A percentile compares a stretch with the other conserved stretches of the same genome.
phyloP scores from a whole-genome alignment of 2,113 vertebrate species.

The Alexandromys fortis region DNA sequence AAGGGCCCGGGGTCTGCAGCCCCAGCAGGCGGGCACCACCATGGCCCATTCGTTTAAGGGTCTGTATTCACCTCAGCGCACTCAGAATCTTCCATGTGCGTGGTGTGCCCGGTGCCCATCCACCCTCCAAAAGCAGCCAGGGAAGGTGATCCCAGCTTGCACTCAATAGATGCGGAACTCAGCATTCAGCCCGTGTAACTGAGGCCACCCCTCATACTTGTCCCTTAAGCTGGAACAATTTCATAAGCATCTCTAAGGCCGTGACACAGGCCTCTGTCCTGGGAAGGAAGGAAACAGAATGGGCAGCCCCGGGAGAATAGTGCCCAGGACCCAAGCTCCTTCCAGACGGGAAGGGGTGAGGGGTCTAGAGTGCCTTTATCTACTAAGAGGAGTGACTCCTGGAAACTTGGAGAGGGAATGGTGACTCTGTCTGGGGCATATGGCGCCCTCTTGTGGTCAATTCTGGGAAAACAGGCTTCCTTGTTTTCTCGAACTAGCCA shows the following conservation, averaged over 20 bases:
- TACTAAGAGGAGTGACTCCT: background rate
- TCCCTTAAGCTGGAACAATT: background rate
- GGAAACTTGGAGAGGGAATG: background rate
- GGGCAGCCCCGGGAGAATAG: fast-evolving
- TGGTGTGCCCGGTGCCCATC: fast-evolving
- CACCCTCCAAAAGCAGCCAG: background rate
- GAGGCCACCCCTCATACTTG: background rate
- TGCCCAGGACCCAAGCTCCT: background rate
- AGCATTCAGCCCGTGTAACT: fast-evolving
- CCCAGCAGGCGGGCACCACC: background rate
- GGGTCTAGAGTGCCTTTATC: background rate
- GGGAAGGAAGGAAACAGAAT: background rate
- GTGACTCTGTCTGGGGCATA: background rate
- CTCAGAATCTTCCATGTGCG: too few relatives aligned
- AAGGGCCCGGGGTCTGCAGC: too few relatives aligned
- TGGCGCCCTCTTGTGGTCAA: constrained; percentile 31
- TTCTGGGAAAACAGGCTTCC: background rate
- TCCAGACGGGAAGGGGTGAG: fast-evolving
- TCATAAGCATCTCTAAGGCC: background rate
- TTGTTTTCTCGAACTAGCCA: background rate
- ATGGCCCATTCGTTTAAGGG: too few relatives aligned
- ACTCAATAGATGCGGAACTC: too few relatives aligned
- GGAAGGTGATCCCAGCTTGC: background rate
- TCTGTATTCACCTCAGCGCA: too few relatives aligned
- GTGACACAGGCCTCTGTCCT: background rate